Conservation (phyloP, 2,113 vertebrate species). For the Cariama cristata region DNA sequence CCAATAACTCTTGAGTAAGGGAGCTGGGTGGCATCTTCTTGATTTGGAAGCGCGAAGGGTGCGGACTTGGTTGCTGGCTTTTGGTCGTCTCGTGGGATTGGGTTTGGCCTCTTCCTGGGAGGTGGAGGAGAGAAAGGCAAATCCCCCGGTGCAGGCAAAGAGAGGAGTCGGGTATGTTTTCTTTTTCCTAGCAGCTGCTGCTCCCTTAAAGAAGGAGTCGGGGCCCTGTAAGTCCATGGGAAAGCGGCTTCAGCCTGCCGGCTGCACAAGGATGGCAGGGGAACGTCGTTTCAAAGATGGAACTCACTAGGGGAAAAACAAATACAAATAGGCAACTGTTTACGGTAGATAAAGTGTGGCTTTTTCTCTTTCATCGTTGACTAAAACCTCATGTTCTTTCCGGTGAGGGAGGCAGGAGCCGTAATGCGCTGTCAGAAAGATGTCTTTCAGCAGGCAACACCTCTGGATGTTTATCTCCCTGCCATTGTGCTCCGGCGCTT, state of each 20-base stretch:
- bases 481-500: conserved; percentile 43
- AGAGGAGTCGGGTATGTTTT: not conserved
- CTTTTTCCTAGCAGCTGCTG: not conserved
- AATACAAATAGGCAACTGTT: conserved; percentile 45
- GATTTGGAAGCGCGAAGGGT: not conserved
- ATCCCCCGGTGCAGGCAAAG: not conserved
- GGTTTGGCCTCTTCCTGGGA: not conserved
- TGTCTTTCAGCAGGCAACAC: conserved; percentile 44
- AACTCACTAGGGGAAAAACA: not conserved
- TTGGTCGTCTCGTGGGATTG: not conserved
- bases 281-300: not conserved
- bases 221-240: not conserved
- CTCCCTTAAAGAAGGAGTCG: not conserved
- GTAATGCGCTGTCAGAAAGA: conserved; percentile 26
- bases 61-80: not conserved
- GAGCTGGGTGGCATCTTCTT: not conserved
- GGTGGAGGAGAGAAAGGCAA: not conserved
- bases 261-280: not conserved
- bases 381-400: conserved; percentile 41
- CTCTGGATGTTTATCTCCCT: conserved; percentile 61
- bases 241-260: not conserved
- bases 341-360: not conserved
- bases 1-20: conserved; percentile 19
- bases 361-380: conserved; percentile 55
- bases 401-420: not conserved